These are phyloP conservation scores for Nothura maculosa DNA, from an alignment of 2,797 vertebrate genomes.

Conservation along the genomic window DNA sequence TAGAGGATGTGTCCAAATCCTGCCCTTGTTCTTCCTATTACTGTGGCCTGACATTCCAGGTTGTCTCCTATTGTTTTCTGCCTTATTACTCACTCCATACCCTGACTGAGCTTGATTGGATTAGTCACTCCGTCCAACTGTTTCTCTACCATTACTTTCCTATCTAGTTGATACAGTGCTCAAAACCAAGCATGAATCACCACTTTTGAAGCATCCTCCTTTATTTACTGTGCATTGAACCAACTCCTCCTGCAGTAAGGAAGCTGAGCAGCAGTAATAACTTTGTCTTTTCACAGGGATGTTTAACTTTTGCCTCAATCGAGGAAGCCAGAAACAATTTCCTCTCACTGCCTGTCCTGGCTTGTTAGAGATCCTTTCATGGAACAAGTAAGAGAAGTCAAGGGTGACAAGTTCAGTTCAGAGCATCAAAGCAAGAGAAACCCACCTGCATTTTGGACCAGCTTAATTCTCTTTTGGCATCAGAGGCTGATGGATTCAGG, in stretches of 20 bases:
- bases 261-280: background rate
- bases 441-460: background rate
- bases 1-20: background rate
- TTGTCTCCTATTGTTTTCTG: background rate
- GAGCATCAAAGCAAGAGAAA: background rate
- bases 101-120: background rate
- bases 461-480: background rate
- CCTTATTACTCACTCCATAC: background rate
- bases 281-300: background rate
- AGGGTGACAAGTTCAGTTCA: background rate
- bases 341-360: background rate
- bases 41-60: background rate
- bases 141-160: background rate
- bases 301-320: background rate
- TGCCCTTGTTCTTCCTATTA: background rate
- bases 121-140: background rate
- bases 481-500: background rate
- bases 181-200: background rate
- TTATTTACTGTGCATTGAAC: background rate
- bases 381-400: background rate
- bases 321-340: background rate
- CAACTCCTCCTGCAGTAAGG: background rate
- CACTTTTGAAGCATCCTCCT: background rate
- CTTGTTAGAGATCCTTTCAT: background rate
- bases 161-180: background rate